These are phyloP conservation scores for Tetragonula carbonaria DNA, from an alignment of 2,888 invertebrate genomes.

Conservation along the genomic window DNA sequence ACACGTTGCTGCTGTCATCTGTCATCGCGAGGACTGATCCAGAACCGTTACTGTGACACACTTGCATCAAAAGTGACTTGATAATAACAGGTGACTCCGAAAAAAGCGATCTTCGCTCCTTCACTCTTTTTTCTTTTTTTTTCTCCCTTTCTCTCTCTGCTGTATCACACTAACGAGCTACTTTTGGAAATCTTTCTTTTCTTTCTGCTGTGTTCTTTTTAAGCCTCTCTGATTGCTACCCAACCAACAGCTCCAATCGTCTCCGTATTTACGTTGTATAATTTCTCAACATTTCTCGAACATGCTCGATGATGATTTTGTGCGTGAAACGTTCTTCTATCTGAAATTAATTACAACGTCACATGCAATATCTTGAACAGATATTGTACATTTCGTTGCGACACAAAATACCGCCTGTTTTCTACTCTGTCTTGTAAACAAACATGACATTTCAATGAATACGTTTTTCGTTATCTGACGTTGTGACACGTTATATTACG, in stretches of 20 bases:
- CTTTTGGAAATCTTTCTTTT: constrained; percentile 14
- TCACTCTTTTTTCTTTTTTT: constrained; percentile 10
- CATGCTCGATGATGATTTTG: neutral
- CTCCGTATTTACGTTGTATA: neutral
- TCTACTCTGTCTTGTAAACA: neutral
- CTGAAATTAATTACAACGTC: neutral
- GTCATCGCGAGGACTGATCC: constrained; percentile 55
- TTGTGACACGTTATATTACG: too few species aligned
- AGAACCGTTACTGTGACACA: constrained; percentile 20
- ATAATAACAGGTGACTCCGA: constrained; percentile 39
- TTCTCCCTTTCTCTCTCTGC: neutral
- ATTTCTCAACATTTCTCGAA: neutral
- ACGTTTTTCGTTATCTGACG: neutral
- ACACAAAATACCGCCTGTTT: neutral
- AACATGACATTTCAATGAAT: constrained; percentile 7
- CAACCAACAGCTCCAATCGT: neutral
- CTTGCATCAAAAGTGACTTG: neutral
- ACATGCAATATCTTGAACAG: too few species aligned
- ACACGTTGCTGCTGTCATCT: constrained; percentile 61
- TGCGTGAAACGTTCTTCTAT: neutral
- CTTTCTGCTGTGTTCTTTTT: neutral
- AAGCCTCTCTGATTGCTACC: neutral
- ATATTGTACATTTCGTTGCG: neutral
- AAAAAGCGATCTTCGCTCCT: constrained; percentile 44
- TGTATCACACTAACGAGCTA: constrained; percentile 42